Evolutionary conservation across 2,113 vertebrate species (phyloP), one percentile per base, ranked within the genome.

Genomic region (Eubucco bourcierii): DNA sequence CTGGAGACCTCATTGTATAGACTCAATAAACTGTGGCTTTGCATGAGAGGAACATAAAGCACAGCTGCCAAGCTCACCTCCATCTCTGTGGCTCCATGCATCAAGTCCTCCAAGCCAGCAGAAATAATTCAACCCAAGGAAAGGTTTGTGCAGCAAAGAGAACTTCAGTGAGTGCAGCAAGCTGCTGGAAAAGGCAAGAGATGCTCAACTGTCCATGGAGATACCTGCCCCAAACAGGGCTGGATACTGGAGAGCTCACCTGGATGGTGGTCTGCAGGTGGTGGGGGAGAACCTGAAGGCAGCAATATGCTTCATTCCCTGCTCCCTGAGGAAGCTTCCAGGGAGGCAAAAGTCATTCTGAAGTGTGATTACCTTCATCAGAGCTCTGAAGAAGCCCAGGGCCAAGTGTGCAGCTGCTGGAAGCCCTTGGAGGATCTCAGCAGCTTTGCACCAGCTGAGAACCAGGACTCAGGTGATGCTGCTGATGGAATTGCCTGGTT

Each of bases 51-150:
- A 67, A 17, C 77, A 64, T 2, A n/a, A 90, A 65, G 24, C 80
- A 58, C 0, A 0, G 50, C 55, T 44, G 60, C 65, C 3, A 3
- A 34, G 15, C 53, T 16, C 1, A 0, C 17, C 83, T 39, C 46
- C 4, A 4, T 56, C n/a, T 24, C 25, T 0, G 6, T 15, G 15
- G 59, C 68, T 80, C 80, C 34, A 5, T 2, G 24, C 0, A 0
- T 10, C 58, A 37, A 17, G 5, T 44, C 28, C 16, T 58, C 29
- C 33, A 4, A 29, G n/a, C 23, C 46, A 4, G 44, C 3, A 52
- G 24, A 46, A 4, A 3, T 5, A 41, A 70, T 84, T 72, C 59
- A 87, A 6, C 55, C 27, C 4, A 2, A 21, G 63, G 63, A 53
- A 81, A 59, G 72, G 15, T 75, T 12, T 7, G 25, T 8, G 10